Base-by-base conservation (phyloP, 1,140 invertebrate species). In the Pogonomyrmex californicus region DNA sequence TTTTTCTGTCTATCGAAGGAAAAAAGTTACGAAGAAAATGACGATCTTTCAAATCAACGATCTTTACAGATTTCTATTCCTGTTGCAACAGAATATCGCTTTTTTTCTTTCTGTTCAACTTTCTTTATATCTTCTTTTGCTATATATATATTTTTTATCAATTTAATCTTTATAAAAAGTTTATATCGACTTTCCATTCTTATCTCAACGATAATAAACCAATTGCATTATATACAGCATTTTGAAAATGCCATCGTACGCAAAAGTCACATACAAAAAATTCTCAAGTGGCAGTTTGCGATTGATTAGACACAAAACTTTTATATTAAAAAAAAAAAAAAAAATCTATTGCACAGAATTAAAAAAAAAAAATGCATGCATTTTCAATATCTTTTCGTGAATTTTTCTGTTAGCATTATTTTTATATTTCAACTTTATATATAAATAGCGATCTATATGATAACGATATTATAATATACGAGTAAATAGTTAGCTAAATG, bases 381-480 rank as follows among this genome's bases (percentile, higher is more conserved):
- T 17, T 75, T 75, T 75, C n/a, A 23, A 0, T 23, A 14, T 36
- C 38, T 56, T 23, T 2, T 73, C 14, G 9, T 23, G 9, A n/a
- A 62, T 33, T 77, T 47, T n/a, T 77, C 7, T 10, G 1, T 41
- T 44, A n/a, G 12, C 23, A 33, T 14, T 62, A 2, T 30, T 33
- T 62, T 58, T 60, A 41, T 12, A 62, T 23, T 9, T 17, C 6
- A 47, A 60, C 12, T 33, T 3, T 30, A 41, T 12, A 17, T 44
- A 6, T 51, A 62, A 78, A 49, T 14, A 63, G 30, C 17, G 33
- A 58, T 38, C 30, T 62, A 77, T 58, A 76, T 76, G 36, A 63
- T 77, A 62, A 62, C 56, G n/a, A 77, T 63, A 63, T 77, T 62
- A 47, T 14, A 63, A 75, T 23, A 56, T 23, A 23, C 23, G 23